Percentiles rank a stretch among this genome's conserved stretches.
Conservation (phyloP, 2,113 vertebrate genomes). For the Arvicanthis niloticus region DNA sequence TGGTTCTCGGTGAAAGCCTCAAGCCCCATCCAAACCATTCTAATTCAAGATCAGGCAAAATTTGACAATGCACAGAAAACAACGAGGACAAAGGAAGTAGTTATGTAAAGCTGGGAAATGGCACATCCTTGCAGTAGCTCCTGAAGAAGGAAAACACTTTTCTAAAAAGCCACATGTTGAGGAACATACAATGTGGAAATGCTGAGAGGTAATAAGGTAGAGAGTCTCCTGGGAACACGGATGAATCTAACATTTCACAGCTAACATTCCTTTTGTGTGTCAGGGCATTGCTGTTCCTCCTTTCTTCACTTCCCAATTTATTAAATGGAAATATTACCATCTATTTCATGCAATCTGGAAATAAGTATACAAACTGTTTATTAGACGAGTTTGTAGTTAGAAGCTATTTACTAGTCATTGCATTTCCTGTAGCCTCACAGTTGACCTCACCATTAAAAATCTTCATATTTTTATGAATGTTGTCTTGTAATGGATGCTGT, state of each 20-base stretch:
- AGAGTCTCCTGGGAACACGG: conserved; percentile 1
- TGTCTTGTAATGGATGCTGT: conserved; percentile 14
- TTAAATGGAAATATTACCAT: not conserved
- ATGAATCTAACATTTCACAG: not conserved
- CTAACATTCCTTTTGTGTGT: not conserved
- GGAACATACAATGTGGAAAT: not conserved
- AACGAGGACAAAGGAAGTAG: not conserved
- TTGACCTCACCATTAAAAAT: conserved; percentile 38
- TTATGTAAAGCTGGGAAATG: not conserved
- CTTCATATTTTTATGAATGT: not conserved
- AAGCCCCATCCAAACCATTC: not conserved
- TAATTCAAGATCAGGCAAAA: not conserved
- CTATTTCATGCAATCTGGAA: not conserved
- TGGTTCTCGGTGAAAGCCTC: not conserved
- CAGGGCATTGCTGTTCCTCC: not conserved
- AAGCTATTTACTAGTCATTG: not conserved
- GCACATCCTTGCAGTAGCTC: not conserved
- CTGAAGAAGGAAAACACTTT: not conserved
- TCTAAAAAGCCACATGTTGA: not conserved
- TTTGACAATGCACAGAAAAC: not conserved
- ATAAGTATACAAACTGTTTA: not conserved
- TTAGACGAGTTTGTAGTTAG: not conserved
- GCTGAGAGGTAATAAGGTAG: not conserved
- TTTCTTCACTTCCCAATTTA: conserved; percentile 14
- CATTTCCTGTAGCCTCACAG: conserved; percentile 20